phyloP scores from a whole-genome alignment of 37 sponge, comb jelly and placozoan species.

The Ephydatia muelleri region DNA sequence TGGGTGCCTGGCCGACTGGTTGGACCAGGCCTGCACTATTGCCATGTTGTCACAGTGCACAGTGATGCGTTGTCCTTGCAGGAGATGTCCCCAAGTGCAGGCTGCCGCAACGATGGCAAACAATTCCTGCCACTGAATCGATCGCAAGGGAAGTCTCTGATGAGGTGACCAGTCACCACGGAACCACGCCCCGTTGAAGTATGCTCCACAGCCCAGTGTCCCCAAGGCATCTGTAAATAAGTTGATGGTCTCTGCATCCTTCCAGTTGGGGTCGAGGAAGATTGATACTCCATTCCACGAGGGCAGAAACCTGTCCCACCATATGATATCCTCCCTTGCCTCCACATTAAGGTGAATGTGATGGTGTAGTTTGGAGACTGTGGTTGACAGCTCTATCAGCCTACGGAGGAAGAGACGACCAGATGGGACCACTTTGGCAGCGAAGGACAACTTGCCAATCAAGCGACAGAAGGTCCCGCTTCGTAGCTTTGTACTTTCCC shows the following conservation, averaged over 20 bases:
- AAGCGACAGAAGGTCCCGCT: slow-evolving; percentile 23
- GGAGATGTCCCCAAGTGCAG: background rate
- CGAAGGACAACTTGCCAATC: slow-evolving; percentile 29
- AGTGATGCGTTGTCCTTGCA: too few species aligned
- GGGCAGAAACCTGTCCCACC: slow-evolving; percentile 32
- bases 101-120: slow-evolving; percentile 16
- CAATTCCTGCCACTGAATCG: slow-evolving; percentile 25
- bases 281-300: slow-evolving; percentile 15
- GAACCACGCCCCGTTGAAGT: too few species aligned
- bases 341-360: slow-evolving; percentile 12
- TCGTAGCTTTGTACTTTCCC: slow-evolving; percentile 1
- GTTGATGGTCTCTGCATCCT: slow-evolving; percentile 9
- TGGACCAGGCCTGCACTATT: too few species aligned
- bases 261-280: slow-evolving; percentile 5
- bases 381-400: slow-evolving; percentile 21
- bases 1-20: too few species aligned
- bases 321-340: slow-evolving; percentile 17
- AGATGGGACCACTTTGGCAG: slow-evolving; percentile 30
- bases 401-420: slow-evolving; percentile 24
- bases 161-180: background rate
- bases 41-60: too few species aligned
- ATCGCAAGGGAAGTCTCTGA: background rate
- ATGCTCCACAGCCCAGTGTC: slow-evolving; percentile 5
- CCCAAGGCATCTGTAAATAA: slow-evolving; percentile 21
- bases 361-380: slow-evolving; percentile 14